Evolutionary conservation across 2,888 invertebrate species (phyloP), one percentile per base, ranked within the genome.

Genomic region (Noctuana brunneofusca): DNA sequence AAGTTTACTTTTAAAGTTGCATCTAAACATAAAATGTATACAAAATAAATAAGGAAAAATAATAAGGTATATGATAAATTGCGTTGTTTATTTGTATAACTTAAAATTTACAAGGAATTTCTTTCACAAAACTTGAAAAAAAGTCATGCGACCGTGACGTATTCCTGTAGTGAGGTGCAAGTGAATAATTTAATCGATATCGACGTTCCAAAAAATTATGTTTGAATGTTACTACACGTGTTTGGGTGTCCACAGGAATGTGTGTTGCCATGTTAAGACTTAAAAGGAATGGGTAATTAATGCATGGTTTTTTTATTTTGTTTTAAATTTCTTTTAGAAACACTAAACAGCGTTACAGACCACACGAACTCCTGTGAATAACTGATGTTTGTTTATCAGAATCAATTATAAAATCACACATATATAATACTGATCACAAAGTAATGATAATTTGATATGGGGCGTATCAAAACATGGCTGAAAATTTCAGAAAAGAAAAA

Each of bases 171-270:
- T 62, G 50, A 46, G 64, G 64, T 60, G 24, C 32, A 16, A 48
- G 14, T 24, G 14, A n/a, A 24, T 24, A 12, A 22, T 24, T 38
- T 32, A 54, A 64, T 67, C 57, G 64, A 66, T 66, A 63, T 65
- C 62, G 65, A 63, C 66, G 43, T 64, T 67, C 58, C 32, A 18
- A 5, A 56, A 53, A 46, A 58, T 53, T 18, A 32, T 53, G 53
- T 50, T 59, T 49, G 52, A 41, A 76, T 79, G 74, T 80, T 82
- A 79, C 68, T 68, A 63, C 79, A 75, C 78, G 81, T 86, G 83
- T 87, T 85, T 84, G 82, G 81, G 84, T 89, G 87, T 86, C 81
- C 85, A 85, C 89, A 83, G 87, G 87, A 88, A 88, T 90, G 89
- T 83, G 80, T 89, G 87, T 88, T 87, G 76, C 77, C 69, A 83